Base-by-base conservation (phyloP, 2,113 vertebrate genomes). In the Aplodontia rufa region DNA sequence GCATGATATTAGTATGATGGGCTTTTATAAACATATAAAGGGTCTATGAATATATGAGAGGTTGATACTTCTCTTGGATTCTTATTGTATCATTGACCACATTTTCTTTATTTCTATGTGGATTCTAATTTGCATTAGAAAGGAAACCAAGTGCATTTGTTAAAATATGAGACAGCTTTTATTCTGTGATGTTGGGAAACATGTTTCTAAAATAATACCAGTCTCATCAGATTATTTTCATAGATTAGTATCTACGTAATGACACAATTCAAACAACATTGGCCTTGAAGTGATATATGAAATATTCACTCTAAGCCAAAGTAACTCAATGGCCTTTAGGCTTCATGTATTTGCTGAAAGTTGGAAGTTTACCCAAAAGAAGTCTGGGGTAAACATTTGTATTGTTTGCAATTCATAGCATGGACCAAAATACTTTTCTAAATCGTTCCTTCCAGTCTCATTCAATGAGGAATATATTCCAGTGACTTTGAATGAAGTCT, bases 401-500 rank as follows among this genome's bases (percentile, higher is more conserved):
- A 8, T 86, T 24, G 10, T 9, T 71, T 72, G 11, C 76, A 53
- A 94, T 49, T 71, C 47, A 89, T 32, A 87, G 22, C n/a, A 64
- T 87, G 19, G 2, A 60, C 51, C 26, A 90, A 92, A 95, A 74
- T 74, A 87, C 42, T 91, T 90, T 37, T 91, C 83, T 49, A 30
- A 86, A 76, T 40, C 37, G 3, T 88, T 93, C n/a, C 42, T 40
- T 93, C 53, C 86, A 53, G 86, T 84, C 10, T 64, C 32, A 55
- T 62, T 55, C 5, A 64, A 55, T 81, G 93, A 30, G 72, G 28
- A 85, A 58, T 91, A 92, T 37, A 51, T 24, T 47, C 4, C 4
- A 42, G 22, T 24, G 91, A 94, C 47, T 81, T 17, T 78, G 60
- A 87, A 16, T 47, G 12, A 51, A 79, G 19, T 64, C 40, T 64